These are phyloP conservation scores for Herminia tarsipennalis DNA, from an alignment of 2,888 invertebrate genomes.

Conservation along the genomic window DNA sequence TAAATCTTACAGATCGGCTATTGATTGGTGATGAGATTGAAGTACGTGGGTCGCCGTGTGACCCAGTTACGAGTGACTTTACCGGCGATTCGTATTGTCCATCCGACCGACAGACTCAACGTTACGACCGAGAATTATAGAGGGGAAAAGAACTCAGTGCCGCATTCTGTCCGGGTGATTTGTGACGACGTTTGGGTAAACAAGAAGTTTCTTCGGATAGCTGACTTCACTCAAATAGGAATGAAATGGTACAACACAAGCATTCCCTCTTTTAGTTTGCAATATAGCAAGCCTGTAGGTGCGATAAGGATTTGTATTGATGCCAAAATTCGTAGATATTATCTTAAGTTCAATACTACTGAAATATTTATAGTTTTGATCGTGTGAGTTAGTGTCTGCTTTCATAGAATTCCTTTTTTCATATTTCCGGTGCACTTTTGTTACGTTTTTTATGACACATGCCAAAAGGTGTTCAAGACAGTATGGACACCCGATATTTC, in stretches of 20 bases:
- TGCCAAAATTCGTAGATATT: slow-evolving; percentile 13
- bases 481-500: slow-evolving; percentile 16
- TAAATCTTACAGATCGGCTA: slow-evolving; percentile 32
- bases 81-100: slow-evolving; percentile 40
- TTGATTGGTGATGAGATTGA: slow-evolving; percentile 43
- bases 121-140: slow-evolving; percentile 20
- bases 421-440: slow-evolving; percentile 10
- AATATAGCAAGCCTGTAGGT: slow-evolving; percentile 5
- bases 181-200: slow-evolving; percentile 21
- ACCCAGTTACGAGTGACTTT: slow-evolving; percentile 42
- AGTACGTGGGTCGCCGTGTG: slow-evolving; percentile 43
- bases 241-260: no score
- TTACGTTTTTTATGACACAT: slow-evolving; percentile 4
- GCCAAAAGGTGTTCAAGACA: not conserved
- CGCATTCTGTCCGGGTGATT: slow-evolving; percentile 21
- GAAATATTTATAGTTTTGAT: slow-evolving; percentile 5
- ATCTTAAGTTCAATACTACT: slow-evolving; percentile 8
- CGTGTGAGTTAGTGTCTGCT: no score
- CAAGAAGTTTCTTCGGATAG: slow-evolving; percentile 17
- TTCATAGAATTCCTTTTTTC: slow-evolving; percentile 3
- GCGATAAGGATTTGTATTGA: slow-evolving; percentile 17
- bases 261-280: slow-evolving; percentile 15
- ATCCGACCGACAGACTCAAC: slow-evolving; percentile 18
- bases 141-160: slow-evolving; percentile 16
- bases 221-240: slow-evolving; percentile 19